These are phyloP conservation scores for Dolichopus griseipennis DNA, from an alignment of 2,888 invertebrate genomes.

Conservation along the genomic window DNA sequence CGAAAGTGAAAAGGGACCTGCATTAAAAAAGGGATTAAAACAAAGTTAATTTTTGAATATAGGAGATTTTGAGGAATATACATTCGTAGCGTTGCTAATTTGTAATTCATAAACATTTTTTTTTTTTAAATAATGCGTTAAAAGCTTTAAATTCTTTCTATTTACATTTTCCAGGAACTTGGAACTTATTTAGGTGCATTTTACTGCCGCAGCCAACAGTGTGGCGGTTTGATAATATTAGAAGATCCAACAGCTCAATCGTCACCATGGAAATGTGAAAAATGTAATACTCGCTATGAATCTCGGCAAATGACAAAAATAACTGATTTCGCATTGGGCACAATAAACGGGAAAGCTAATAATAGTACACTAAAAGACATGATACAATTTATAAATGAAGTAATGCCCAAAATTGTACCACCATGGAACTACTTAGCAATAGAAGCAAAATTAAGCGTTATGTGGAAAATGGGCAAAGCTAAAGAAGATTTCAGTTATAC, in stretches of 20 bases:
- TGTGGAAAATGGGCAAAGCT: slow-evolving; percentile 39
- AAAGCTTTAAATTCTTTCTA: no score
- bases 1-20: no score
- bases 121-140: no score
- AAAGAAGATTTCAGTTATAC: slow-evolving; percentile 32
- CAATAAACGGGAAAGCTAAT: slow-evolving; percentile 39
- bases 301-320: slow-evolving; percentile 38
- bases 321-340: slow-evolving; percentile 38
- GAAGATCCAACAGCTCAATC: slow-evolving; percentile 51
- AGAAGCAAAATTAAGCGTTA: slow-evolving; percentile 41
- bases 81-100: no score
- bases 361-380: slow-evolving; percentile 36
- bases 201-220: slow-evolving; percentile 44
- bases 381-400: slow-evolving; percentile 39
- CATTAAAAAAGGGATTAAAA: no score
- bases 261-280: slow-evolving; percentile 58
- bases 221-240: slow-evolving; percentile 45
- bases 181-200: slow-evolving; percentile 39
- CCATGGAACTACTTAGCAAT: slow-evolving; percentile 39
- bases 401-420: slow-evolving; percentile 39
- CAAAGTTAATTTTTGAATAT: no score
- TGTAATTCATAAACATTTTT: no score
- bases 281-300: slow-evolving; percentile 45
- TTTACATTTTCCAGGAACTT: no score
- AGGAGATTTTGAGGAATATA: no score